phyloP scores from a whole-genome alignment of 2,113 vertebrate genomes.

The Crotalus helleri region DNA sequence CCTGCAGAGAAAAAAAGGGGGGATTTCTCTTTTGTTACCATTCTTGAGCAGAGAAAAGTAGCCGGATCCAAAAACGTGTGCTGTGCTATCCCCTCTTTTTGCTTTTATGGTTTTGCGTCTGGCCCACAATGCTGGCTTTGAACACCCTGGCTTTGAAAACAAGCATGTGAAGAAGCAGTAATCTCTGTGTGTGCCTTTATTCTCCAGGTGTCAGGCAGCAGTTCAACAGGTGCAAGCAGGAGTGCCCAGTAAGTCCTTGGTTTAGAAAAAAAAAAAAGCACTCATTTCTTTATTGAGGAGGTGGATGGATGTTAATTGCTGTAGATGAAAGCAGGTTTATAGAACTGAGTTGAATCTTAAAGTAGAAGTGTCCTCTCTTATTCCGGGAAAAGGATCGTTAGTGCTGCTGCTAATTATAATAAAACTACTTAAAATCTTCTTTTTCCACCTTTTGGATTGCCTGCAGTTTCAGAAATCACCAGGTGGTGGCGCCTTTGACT shows the following conservation, averaged over 20 bases:
- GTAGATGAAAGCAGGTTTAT: not conserved
- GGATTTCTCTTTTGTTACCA: not conserved
- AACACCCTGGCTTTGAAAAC: not conserved
- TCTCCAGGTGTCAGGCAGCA: not conserved
- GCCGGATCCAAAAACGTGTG: not conserved
- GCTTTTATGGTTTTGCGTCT: not conserved
- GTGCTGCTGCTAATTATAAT: not conserved
- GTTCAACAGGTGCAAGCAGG: not conserved
- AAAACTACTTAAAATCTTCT: not conserved
- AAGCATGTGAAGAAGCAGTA: not conserved
- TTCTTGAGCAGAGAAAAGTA: not conserved
- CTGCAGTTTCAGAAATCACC: not conserved
- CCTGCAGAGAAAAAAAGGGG: not conserved
- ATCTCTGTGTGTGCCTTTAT: not conserved
- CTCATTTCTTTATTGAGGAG: not conserved
- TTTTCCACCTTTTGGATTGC: not conserved
- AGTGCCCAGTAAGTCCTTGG: not conserved
- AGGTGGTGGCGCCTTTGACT: not conserved
- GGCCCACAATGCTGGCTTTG: not conserved
- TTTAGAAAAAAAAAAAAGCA: not conserved
- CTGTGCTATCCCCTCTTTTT: fast-evolving
- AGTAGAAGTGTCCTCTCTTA: not conserved
- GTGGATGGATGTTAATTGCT: not conserved
- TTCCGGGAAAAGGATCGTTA: too few species aligned
- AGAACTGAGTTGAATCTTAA: not conserved